phyloP scores from a whole-genome alignment of 2,113 vertebrate species.

The Apodemus sylvaticus region DNA sequence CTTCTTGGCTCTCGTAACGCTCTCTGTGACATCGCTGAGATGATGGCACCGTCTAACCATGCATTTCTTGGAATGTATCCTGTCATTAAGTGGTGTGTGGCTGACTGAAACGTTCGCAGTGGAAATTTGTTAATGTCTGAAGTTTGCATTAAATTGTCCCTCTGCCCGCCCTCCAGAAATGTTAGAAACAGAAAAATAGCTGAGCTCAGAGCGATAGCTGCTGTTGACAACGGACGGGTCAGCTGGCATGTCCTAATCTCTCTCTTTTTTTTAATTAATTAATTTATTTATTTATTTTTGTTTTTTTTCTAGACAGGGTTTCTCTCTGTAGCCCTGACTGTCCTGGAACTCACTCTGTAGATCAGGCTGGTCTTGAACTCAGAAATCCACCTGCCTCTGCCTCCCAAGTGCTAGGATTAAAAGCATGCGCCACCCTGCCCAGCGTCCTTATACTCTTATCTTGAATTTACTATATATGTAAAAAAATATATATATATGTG shows the following conservation, averaged over 20 bases:
- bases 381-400: too few species aligned
- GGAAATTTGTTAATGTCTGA: constrained; percentile 10
- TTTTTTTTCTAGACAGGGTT: too few species aligned
- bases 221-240: neutral
- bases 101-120: neutral
- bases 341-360: too few species aligned
- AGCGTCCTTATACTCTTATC: neutral
- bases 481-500: too few species aligned
- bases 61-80: neutral
- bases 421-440: too few species aligned
- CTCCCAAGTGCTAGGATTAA: too few species aligned
- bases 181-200: neutral
- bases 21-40: neutral
- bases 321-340: too few species aligned
- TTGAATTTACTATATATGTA: neutral
- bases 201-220: neutral
- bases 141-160: constrained; percentile 22
- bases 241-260: neutral
- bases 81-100: neutral
- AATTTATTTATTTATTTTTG: too few species aligned
- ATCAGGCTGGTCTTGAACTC: too few species aligned
- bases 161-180: neutral
- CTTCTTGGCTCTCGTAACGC: neutral
- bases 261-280: too few species aligned
- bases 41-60: neutral